Conservation (phyloP, 2,888 invertebrate species). For the Plebejus anna region DNA sequence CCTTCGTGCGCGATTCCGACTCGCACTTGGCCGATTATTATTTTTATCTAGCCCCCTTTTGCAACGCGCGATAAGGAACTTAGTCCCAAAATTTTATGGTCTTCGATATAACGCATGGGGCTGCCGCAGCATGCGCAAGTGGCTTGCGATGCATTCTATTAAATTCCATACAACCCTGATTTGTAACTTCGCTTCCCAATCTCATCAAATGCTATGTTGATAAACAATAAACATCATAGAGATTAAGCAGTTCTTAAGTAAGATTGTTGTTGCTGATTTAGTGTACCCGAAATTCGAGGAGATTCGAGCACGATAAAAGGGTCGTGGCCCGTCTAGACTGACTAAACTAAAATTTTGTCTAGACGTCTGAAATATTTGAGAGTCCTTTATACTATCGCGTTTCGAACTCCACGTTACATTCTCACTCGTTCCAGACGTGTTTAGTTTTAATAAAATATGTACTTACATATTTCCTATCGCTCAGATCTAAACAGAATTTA, state of each 20-base stretch:
- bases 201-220: no score
- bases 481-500: not conserved
- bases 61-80: no score
- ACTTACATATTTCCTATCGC: not conserved
- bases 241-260: not conserved
- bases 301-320: slow-evolving; percentile 44
- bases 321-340: slow-evolving; percentile 73
- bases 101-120: no score
- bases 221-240: not conserved
- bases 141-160: no score
- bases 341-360: slow-evolving; percentile 61
- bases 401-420: not conserved
- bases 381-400: slow-evolving; percentile 16
- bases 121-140: no score
- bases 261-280: slow-evolving; percentile 21
- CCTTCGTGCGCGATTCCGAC: no score
- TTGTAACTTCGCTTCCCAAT: no score
- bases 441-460: not conserved
- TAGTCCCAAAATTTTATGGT: no score
- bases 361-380: slow-evolving; percentile 57
- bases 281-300: slow-evolving; percentile 32
- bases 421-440: not conserved
- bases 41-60: no score
- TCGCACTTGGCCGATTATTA: no score
- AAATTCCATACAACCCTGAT: no score